Percentiles rank a stretch among this genome's conserved stretches.
Conservation (phyloP, 2,113 vertebrate genomes). For the Balaenoptera acutorostrata region DNA sequence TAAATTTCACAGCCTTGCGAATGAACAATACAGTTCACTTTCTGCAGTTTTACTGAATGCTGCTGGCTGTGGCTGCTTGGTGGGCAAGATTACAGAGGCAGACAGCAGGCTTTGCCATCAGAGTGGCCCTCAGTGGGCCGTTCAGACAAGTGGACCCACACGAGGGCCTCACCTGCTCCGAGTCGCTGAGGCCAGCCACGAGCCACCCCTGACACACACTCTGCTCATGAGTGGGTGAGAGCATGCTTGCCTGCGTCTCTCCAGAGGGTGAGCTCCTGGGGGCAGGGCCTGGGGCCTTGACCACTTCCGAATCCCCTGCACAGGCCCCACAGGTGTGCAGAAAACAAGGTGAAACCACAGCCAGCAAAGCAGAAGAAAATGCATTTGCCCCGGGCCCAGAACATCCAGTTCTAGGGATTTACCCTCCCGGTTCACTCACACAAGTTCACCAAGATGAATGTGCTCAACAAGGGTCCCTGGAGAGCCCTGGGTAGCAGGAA, state of each 20-base stretch:
- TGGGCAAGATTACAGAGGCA: background rate
- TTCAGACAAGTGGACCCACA: background rate
- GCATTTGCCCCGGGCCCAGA: background rate
- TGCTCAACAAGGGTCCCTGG: background rate
- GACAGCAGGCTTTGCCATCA: background rate
- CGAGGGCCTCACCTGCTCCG: background rate
- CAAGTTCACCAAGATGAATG: background rate
- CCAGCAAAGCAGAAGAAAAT: background rate
- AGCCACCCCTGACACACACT: background rate
- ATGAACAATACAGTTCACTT: background rate
- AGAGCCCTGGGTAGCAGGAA: background rate
- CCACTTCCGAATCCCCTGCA: background rate
- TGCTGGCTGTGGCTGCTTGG: background rate
- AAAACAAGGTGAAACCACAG: background rate
- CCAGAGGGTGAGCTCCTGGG: background rate
- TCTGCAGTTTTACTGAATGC: background rate
- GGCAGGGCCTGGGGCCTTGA: background rate
- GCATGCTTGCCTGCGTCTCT: background rate
- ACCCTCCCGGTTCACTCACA: background rate
- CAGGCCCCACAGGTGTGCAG: background rate
- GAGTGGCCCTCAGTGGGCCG: background rate
- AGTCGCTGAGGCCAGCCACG: background rate
- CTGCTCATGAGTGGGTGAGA: fast-evolving
- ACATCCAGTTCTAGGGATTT: background rate
- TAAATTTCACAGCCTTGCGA: conserved; percentile 7